Conservation (phyloP, 2,113 vertebrate genomes). For the Chaetorhynchus papuensis region DNA sequence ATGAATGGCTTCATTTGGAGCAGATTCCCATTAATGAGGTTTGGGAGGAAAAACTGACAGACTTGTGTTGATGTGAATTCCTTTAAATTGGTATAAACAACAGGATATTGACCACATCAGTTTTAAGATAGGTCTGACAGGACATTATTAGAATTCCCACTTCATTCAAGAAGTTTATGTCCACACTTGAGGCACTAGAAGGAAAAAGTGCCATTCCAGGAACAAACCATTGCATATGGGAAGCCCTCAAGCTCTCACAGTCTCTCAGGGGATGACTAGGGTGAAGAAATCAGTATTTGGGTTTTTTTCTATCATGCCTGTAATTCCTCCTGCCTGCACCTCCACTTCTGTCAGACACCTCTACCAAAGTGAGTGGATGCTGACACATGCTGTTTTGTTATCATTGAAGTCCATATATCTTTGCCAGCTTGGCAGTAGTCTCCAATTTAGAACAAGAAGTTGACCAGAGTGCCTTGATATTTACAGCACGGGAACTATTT, state of each 20-base stretch:
- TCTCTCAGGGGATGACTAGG: not conserved
- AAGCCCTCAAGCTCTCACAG: not conserved
- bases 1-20: not conserved
- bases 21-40: not conserved
- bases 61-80: not conserved
- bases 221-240: not conserved
- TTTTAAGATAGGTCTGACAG: not conserved
- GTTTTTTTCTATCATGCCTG: not conserved
- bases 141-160: not conserved
- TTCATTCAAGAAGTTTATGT: not conserved
- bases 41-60: not conserved
- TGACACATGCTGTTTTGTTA: not conserved
- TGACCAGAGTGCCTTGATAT: not conserved
- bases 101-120: not conserved
- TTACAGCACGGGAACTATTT: slow-evolving; percentile 17
- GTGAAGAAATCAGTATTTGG: not conserved
- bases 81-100: not conserved
- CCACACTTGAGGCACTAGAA: not conserved
- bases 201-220: not conserved
- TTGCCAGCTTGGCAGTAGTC: slow-evolving; percentile 19
- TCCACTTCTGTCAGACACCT: not conserved
- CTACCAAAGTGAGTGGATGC: not conserved
- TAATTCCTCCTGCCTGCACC: not conserved
- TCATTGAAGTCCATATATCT: not conserved
- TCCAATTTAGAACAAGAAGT: not conserved